Conservation (phyloP, 2,797 vertebrate genomes). For the Peromyscus attwateri region DNA sequence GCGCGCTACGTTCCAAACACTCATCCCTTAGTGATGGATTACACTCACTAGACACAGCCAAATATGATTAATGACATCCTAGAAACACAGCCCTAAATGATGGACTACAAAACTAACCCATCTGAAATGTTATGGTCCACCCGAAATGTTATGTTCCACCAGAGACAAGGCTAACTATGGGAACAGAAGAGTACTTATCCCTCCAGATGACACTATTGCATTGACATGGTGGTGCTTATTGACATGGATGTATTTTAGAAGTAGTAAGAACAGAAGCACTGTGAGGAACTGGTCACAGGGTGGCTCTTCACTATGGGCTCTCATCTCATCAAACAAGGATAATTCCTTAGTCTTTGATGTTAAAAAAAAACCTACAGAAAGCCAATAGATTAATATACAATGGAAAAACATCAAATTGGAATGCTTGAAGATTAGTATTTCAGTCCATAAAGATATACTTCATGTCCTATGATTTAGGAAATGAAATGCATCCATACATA, state of each 20-base stretch:
- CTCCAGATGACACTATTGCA: background rate
- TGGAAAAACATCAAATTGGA: background rate
- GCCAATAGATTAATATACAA: background rate
- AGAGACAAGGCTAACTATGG: background rate
- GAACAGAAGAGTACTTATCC: background rate
- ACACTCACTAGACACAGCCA: too few relatives aligned
- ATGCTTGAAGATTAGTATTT: background rate
- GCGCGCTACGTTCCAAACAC: background rate
- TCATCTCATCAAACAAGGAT: background rate
- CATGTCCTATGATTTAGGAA: background rate
- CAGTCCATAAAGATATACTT: too few relatives aligned
- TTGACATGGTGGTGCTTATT: background rate
- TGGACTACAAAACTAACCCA: background rate
- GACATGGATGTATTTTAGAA: background rate
- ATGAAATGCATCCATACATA: rapidly evolving
- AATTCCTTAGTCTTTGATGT: background rate
- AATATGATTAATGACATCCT: background rate
- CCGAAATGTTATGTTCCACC: background rate
- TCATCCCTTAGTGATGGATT: background rate
- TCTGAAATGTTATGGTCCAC: background rate
- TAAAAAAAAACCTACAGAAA: background rate
- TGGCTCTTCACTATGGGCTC: background rate
- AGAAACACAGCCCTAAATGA: background rate
- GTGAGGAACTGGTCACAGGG: background rate
- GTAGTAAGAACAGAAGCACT: background rate